These are phyloP conservation scores for Eolophus roseicapilla DNA, from an alignment of 2,113 vertebrate species.

Conservation along the genomic window DNA sequence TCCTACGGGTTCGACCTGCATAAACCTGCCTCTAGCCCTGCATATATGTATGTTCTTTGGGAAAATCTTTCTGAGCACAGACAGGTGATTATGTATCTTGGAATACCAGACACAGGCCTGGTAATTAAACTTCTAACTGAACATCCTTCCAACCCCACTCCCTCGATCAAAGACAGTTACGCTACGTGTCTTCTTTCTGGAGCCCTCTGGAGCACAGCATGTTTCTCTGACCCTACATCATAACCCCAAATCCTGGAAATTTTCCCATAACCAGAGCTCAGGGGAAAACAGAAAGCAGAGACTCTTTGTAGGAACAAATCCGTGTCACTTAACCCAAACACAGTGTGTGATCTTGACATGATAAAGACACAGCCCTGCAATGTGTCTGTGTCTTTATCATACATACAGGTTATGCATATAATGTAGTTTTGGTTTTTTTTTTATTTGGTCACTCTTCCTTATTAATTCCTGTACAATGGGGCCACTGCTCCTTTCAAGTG, in stretches of 20 bases:
- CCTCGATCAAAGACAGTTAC: neutral
- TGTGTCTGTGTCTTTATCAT: neutral
- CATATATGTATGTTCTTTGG: neutral
- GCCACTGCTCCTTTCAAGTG: neutral
- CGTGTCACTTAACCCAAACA: neutral
- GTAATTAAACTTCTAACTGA: slow-evolving; percentile 6
- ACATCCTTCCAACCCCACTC: fast-evolving
- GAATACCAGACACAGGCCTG: neutral
- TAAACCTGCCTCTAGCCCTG: neutral
- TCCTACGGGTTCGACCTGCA: neutral
- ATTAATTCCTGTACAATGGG: neutral
- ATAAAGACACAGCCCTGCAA: neutral
- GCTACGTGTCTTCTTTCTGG: neutral
- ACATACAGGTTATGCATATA: neutral
- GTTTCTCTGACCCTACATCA: neutral
- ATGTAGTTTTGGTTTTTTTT: neutral
- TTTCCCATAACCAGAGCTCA: neutral
- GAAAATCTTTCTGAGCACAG: neutral
- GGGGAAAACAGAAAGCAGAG: neutral
- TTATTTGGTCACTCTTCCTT: neutral
- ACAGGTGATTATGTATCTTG: neutral
- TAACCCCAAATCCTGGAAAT: neutral
- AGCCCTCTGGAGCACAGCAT: neutral
- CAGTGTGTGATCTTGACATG: neutral
- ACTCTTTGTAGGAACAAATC: neutral